These are phyloP conservation scores for Leucophenga montana DNA, from an alignment of 2,888 invertebrate species.

Conservation along the genomic window DNA sequence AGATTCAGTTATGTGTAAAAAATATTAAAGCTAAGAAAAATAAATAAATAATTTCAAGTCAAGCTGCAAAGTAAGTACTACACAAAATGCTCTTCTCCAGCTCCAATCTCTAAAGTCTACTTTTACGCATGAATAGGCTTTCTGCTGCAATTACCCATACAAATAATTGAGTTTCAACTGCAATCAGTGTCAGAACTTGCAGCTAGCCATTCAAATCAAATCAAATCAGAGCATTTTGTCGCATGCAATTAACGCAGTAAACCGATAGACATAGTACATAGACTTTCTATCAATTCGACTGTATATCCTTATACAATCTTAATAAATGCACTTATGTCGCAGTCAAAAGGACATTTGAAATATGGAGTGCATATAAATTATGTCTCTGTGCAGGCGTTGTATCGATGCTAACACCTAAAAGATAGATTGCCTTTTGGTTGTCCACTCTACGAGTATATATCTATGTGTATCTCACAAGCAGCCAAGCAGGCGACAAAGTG, in stretches of 20 bases:
- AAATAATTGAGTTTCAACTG: slow-evolving; percentile 17
- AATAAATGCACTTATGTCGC: slow-evolving; percentile 18
- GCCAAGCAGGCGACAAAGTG: slow-evolving; percentile 56
- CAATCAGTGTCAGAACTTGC: slow-evolving; percentile 5
- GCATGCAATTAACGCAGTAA: slow-evolving; percentile 42
- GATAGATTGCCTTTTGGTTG: slow-evolving; percentile 5
- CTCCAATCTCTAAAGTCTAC: not conserved
- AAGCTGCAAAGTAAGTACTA: not conserved
- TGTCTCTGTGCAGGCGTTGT: slow-evolving; percentile 32
- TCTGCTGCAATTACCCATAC: not conserved
- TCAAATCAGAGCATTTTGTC: slow-evolving; percentile 40
- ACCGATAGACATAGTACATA: not conserved
- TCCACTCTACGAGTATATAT: not conserved
- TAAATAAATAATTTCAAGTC: not conserved
- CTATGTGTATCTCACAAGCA: not conserved
- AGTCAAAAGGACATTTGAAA: slow-evolving; percentile 55
- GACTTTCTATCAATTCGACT: not conserved
- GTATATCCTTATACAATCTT: slow-evolving; percentile 5
- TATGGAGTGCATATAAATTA: slow-evolving; percentile 67
- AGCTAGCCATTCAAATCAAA: slow-evolving; percentile 10
- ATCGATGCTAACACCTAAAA: not conserved
- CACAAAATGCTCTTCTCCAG: not conserved
- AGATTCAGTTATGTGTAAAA: slow-evolving; percentile 57
- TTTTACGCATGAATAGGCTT: slow-evolving; percentile 48
- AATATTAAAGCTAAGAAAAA: slow-evolving; percentile 41